Evolutionary conservation across 2,113 vertebrate species (phyloP).

Genomic region (Lepisosteus oculatus): DNA sequence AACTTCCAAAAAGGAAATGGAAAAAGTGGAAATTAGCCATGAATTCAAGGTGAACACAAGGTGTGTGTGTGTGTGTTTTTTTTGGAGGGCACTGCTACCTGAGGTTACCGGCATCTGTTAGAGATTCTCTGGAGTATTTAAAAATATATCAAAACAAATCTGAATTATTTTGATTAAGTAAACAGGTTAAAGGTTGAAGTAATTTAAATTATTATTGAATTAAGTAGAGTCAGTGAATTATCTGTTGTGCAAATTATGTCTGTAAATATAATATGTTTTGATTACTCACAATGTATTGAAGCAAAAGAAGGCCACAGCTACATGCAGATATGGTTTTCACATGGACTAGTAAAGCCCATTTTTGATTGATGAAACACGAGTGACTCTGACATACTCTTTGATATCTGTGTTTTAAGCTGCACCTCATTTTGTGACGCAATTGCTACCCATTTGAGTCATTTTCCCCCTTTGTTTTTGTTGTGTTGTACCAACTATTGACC

Average conservation of each 20-base stretch:
- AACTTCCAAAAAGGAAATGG: constrained; percentile 57
- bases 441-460: no score
- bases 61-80: constrained; percentile 13
- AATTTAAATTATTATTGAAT: constrained; percentile 18
- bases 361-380: constrained; percentile 37
- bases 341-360: constrained; percentile 18
- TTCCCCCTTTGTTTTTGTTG: neutral
- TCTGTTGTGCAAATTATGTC: constrained; percentile 23
- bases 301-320: neutral
- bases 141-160: no score
- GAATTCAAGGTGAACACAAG: neutral
- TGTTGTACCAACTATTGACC: no score
- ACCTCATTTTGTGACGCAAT: no score
- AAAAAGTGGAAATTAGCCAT: constrained; percentile 50
- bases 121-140: neutral
- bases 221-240: constrained; percentile 33
- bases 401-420: no score
- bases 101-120: neutral
- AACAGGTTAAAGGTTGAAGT: no score
- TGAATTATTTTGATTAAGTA: no score
- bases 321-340: constrained; percentile 30
- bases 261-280: constrained; percentile 33
- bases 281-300: constrained; percentile 32
- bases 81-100: constrained; percentile 19
- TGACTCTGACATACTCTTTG: no score